Base-by-base conservation (phyloP, 2,888 invertebrate species). In the Fissipunctia ypsillon region DNA sequence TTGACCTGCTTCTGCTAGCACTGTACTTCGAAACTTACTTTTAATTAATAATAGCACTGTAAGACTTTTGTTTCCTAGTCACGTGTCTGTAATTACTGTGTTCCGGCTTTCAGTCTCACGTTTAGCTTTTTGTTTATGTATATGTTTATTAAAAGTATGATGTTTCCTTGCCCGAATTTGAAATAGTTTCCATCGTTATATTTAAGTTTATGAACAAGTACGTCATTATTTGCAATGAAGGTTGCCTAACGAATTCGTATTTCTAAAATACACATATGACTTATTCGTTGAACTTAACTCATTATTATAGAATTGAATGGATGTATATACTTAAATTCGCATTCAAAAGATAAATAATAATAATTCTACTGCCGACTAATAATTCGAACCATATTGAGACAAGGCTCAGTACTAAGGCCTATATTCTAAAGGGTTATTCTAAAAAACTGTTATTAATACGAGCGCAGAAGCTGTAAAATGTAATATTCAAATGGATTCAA, bases 1-100 rank as follows among this genome's bases (percentile, higher is more conserved):
- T 66, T 90, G 84, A 90, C 90, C 90, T 84, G 80, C 76, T 88
- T 87, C 71, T 69, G 10, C 31, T 52, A 10, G 56, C 56, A 56
- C 64, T 50, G 57, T 71, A 63, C 75, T 77, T 70, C 68, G 60
- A 76, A 81, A 78, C 80, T 77, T 76, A 75, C 73, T 72, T 83
- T 86, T 86, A 83, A 82, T 86, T 86, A 86, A 80, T 78, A 78
- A 82, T 71, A 61, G 43, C 59, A 19, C 63, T 79, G 45, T 67
- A 72, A 72, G 69, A 75, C 70, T 45, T 69, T 71, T 65, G 38
- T 70, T 69, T 76, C 69, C 63, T 75, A 43, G 68, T 71, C 68
- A 74, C 68, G 61, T 60, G 28, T 63, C n/a, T 45, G n/a, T 81
- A 71, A 84, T 81, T 66, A 81, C 45, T 48, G 70, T 60, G 14